A percentile compares a stretch with the other conserved stretches of the same genome.
These are phyloP conservation scores for Rhamnusium bicolor DNA, from an alignment of 2,888 invertebrate species.

Conservation along the genomic window DNA sequence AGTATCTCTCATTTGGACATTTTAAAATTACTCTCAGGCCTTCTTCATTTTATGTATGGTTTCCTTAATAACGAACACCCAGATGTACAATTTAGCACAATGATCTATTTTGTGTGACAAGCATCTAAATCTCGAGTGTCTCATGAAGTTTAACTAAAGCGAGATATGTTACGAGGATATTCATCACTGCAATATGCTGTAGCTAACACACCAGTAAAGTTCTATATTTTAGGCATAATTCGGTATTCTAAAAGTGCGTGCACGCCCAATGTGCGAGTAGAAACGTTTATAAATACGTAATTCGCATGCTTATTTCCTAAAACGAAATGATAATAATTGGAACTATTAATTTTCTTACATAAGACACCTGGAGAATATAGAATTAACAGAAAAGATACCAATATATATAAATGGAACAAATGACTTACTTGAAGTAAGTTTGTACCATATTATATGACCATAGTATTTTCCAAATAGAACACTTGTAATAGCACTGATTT, in stretches of 20 bases:
- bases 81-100: conserved; percentile 16
- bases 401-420: too few species aligned
- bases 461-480: too few species aligned
- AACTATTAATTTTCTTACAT: too few species aligned
- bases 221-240: neutral
- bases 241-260: neutral
- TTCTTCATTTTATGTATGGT: neutral
- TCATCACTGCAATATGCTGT: conserved; percentile 11
- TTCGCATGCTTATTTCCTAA: too few species aligned
- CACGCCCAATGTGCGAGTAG: neutral
- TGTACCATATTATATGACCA: too few species aligned
- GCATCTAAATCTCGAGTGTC: conserved; percentile 13
- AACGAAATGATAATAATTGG: too few species aligned
- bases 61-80: neutral
- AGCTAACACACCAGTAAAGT: neutral
- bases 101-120: conserved; percentile 17
- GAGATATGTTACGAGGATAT: neutral
- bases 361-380: too few species aligned
- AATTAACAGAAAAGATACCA: too few species aligned
- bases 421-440: too few species aligned
- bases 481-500: too few species aligned
- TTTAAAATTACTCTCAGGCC: neutral
- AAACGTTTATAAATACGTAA: too few species aligned
- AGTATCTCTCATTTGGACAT: neutral
- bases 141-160: conserved; percentile 14